Conservation (phyloP, 2,797 vertebrate genomes). For the Tenualosa ilisha region DNA sequence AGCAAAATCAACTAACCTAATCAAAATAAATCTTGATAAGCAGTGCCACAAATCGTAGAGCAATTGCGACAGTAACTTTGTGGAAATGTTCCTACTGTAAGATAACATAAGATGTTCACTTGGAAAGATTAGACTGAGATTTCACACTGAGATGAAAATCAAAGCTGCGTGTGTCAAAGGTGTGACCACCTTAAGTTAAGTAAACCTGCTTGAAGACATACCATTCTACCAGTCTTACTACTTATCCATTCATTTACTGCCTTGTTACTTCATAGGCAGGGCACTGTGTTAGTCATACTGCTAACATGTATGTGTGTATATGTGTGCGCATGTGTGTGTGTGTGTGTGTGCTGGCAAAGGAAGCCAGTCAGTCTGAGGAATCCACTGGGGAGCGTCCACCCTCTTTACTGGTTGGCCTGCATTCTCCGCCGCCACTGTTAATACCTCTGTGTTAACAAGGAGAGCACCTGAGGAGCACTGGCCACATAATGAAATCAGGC, state of each 20-base stretch:
- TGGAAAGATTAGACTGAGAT: not conserved
- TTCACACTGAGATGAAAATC: not conserved
- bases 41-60: too few relatives aligned
- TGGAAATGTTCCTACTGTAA: not conserved
- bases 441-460: not conserved
- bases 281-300: not conserved
- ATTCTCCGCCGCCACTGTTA: not conserved
- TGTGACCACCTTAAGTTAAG: not conserved
- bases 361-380: conserved; percentile 26
- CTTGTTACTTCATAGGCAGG: not conserved
- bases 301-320: not conserved
- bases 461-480: not conserved
- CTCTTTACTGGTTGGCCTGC: not conserved
- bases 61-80: not conserved
- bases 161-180: not conserved
- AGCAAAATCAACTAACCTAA: too few relatives aligned
- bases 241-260: not conserved
- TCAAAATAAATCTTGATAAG: too few relatives aligned
- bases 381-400: not conserved
- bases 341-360: conserved; percentile 34
- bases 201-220: conserved; percentile 10
- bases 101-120: not conserved
- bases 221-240: conserved; percentile 30
- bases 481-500: not conserved
- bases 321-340: conserved; percentile 4